Evolutionary conservation across 1,140 invertebrate species (phyloP).

Genomic region (Heliconius himera): DNA sequence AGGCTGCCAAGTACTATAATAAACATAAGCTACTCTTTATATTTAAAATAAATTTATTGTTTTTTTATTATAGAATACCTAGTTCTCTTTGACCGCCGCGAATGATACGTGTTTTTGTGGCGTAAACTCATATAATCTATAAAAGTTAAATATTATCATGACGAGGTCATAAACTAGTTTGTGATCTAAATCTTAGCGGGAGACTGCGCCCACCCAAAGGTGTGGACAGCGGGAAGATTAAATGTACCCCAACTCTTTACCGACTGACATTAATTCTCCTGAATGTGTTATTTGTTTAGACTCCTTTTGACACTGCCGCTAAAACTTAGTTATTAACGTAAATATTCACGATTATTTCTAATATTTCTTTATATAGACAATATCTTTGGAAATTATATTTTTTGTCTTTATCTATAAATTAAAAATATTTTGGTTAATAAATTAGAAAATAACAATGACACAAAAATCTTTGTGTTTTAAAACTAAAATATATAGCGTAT

Average conservation of each 20-base stretch:
- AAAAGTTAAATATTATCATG: slow-evolving; percentile 43
- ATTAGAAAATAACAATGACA: too few relatives aligned
- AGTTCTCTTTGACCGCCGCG: too few relatives aligned
- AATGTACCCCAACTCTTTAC: slow-evolving; percentile 37
- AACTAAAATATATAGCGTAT: too few relatives aligned
- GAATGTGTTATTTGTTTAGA: slow-evolving; percentile 64
- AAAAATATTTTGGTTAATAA: too few relatives aligned
- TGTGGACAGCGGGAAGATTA: slow-evolving; percentile 56
- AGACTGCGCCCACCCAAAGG: slow-evolving; percentile 66
- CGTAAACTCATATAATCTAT: neutral
- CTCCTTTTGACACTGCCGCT: slow-evolving; percentile 47
- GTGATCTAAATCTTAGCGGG: slow-evolving; percentile 59
- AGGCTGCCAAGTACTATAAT: too few relatives aligned
- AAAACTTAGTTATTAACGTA: neutral
- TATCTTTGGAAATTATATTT: too few relatives aligned
- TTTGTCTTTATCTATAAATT: too few relatives aligned
- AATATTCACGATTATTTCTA: neutral
- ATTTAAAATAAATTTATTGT: too few relatives aligned
- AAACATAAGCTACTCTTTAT: too few relatives aligned
- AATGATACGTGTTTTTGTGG: neutral
- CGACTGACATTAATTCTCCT: slow-evolving; percentile 55
- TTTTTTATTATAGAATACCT: too few relatives aligned
- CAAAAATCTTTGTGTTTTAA: too few relatives aligned
- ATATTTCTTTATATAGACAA: neutral
- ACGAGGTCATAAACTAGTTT: slow-evolving; percentile 55